Evolutionary conservation across 2,888 invertebrate genomes (phyloP), one percentile per base, ranked within the genome.

Genomic region (Eubasilissa splendida): DNA sequence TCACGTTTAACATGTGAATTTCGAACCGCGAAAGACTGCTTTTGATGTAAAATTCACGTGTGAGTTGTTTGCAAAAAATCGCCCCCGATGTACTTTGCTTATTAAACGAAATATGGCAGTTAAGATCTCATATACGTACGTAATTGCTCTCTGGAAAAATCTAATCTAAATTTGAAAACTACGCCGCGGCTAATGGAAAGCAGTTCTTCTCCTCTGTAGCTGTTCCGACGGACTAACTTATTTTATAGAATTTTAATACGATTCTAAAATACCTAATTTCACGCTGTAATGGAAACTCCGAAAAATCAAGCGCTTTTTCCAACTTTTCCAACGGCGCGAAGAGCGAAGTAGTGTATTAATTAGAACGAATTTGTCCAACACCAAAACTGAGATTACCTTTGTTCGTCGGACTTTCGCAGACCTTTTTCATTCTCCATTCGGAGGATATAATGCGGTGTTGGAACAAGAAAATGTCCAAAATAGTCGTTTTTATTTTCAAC

Each of bases 331-430:
- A 7, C 42, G 42, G 7, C 42, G 42, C 42, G 42, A 42, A 42
- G 42, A 42, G 42, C 8, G 2, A 9, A 8, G 73, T 56, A 33
- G 58, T 56, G 31, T 12, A 33, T 58, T 59, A 75, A 75, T 75
- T 75, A 58, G 50, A 59, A 75, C 33, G 60, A 75, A 75, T 75
- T 75, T 60, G 59, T 60, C 42, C 75, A 42, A 58, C 75, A 59
- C 59, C 58, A 10, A 59, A 59, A 54, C 31, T 54, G 73, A 73
- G 56, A 56, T 73, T 52, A 56, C 14, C 73, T 56, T 14, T 73
- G 56, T 56, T 22, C 52, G 54, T 68, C 12, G 14, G 65, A 4
- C 33, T 42, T 42, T 7, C 42, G 42, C 42, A 42, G 42, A 42
- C 42, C 42, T 42, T 42, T 42, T 42, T 42, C 42, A 42, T 42